Evolutionary conservation across 2,113 vertebrate genomes (phyloP), one percentile per base, ranked within the genome.

Genomic region (Upupa epops): DNA sequence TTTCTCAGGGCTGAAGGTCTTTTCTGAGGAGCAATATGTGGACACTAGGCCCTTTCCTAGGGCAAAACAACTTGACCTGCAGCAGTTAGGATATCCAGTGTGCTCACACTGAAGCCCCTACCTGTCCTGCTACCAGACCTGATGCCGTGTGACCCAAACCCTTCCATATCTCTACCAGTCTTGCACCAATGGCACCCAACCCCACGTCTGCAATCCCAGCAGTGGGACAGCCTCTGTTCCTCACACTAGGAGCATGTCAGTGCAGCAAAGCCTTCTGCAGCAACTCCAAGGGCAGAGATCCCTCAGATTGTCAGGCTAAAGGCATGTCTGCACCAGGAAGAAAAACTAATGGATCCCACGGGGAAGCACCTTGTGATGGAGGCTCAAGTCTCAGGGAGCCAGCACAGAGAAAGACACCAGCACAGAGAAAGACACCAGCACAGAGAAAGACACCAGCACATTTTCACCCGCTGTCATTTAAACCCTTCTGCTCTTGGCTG

Each of bases 211-310:
- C 31, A 63, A 82, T 22, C 42, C 42, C 10, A 2, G 17, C 25
- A 31, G 5, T 7, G 18, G 24, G 42, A 4, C 52, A 51, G 19
- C 34, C 55, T 46, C 49, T 46, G 6, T 5, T 17, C 37, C 16
- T n/a, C 24, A 11, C 1, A 0, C n/a, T n/a, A 40, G 36, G 29
- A 61, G 11, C 40, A 31, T 0, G 0, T 15, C 31, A 18, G 29
- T 16, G n/a, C 32, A 63, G 71, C n/a, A 46, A 60, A 69, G 32
- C 32, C 36, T 28, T 32, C 25, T 54, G 45, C 48, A 25, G 49
- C 68, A 32, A 26, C 20, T 13, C 20, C 0, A 0, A 61, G 46
- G 46, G 15, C 66, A 55, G 52, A 68, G 34, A 64, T 13, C 48
- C 25, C 45, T 64, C 29, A 40, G 16, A 68, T 71, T 21, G 46